phyloP scores from a whole-genome alignment of 2,888 invertebrate genomes.

The Sceliomorpha sp. region DNA sequence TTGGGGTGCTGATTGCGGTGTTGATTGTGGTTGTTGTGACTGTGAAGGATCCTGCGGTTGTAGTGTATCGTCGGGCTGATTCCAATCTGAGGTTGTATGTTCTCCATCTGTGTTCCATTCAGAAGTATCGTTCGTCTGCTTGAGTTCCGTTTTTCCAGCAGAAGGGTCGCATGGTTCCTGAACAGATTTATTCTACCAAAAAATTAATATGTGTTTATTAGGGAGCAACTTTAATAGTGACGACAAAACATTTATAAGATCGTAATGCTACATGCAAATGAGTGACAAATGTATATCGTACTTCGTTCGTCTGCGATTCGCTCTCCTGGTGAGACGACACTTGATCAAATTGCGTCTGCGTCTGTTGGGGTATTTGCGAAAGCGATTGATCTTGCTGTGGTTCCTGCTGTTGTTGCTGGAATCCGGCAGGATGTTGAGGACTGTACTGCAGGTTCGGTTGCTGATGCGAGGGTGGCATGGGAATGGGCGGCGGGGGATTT shows the following conservation, averaged over 20 bases:
- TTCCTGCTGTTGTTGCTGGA: slow-evolving; percentile 60
- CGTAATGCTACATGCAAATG: too few relatives aligned
- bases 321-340: slow-evolving; percentile 26
- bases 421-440: slow-evolving; percentile 74
- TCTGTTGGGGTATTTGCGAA: slow-evolving; percentile 41
- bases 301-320: slow-evolving; percentile 33
- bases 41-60: slow-evolving; percentile 69
- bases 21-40: slow-evolving; percentile 63
- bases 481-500: slow-evolving; percentile 82
- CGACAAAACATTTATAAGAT: too few relatives aligned
- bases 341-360: slow-evolving; percentile 38
- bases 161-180: slow-evolving; percentile 65
- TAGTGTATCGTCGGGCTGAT: slow-evolving; percentile 78
- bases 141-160: slow-evolving; percentile 61
- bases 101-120: slow-evolving; percentile 72
- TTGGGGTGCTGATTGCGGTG: too few relatives aligned
- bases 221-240: too few relatives aligned
- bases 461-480: slow-evolving; percentile 82
- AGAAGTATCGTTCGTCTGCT: slow-evolving; percentile 64
- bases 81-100: slow-evolving; percentile 68
- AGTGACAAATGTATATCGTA: too few relatives aligned
- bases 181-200: slow-evolving; percentile 66
- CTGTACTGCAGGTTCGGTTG: slow-evolving; percentile 72
- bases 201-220: too few relatives aligned
- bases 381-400: slow-evolving; percentile 50